These are phyloP conservation scores for Poecilia latipinna DNA, from an alignment of 2,113 vertebrate genomes.

Conservation along the genomic window DNA sequence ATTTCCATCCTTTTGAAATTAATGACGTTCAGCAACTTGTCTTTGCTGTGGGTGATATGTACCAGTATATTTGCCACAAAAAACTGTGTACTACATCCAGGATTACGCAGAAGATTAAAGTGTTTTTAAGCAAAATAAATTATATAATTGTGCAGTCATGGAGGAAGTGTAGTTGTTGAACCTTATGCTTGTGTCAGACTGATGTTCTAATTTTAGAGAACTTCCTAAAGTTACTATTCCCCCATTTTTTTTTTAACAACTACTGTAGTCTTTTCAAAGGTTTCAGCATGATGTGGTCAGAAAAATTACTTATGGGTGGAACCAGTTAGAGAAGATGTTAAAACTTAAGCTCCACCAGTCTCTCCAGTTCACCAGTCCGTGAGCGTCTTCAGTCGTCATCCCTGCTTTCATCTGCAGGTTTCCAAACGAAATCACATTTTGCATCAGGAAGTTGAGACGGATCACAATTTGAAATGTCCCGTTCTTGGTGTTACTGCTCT, in stretches of 20 bases:
- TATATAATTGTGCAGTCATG: not conserved
- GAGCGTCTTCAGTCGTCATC: slow-evolving; percentile 27
- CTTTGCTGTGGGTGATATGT: not conserved
- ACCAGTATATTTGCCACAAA: not conserved
- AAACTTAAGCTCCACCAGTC: slow-evolving; percentile 22
- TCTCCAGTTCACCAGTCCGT: slow-evolving; percentile 27
- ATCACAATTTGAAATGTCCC: slow-evolving; percentile 12
- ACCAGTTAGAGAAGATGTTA: slow-evolving; percentile 6
- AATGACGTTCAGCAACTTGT: not conserved
- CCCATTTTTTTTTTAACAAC: slow-evolving; percentile 5
- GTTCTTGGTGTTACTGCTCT: not conserved
- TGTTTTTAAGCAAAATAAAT: too few relatives aligned
- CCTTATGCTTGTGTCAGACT: not conserved
- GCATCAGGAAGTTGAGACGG: slow-evolving; percentile 14
- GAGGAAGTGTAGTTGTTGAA: not conserved
- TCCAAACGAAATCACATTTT: slow-evolving; percentile 15
- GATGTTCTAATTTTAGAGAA: not conserved
- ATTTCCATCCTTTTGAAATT: not conserved
- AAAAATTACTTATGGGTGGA: slow-evolving; percentile 8
- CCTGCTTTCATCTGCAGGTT: slow-evolving; percentile 2
- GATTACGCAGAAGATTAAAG: not conserved
- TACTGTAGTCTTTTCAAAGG: not conserved
- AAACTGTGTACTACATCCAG: not conserved
- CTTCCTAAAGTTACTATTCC: not conserved
- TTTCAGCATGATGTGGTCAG: slow-evolving; percentile 14